Evolutionary conservation across 2,888 invertebrate species (phyloP).

Genomic region (Adela reaumurella): DNA sequence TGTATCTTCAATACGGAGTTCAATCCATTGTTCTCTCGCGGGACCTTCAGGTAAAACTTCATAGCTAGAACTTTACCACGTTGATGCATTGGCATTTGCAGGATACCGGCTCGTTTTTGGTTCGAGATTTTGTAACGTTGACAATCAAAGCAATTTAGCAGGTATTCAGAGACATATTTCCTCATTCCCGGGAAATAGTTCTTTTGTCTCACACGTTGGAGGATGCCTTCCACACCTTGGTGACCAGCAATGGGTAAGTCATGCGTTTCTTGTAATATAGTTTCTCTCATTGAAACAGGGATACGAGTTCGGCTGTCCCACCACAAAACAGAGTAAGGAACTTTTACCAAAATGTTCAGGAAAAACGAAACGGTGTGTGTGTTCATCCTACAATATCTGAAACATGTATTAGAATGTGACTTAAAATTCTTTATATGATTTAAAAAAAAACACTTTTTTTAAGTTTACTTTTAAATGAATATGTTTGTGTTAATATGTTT

Average conservation of each 20-base stretch:
- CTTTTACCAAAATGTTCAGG: no score
- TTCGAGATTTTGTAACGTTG: background rate
- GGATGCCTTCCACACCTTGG: background rate
- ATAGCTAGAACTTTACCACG: background rate
- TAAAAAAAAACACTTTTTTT: no score
- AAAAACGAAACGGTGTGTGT: no score
- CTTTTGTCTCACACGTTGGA: background rate
- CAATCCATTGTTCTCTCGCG: constrained; percentile 6
- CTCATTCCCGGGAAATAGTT: background rate
- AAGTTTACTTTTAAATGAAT: no score
- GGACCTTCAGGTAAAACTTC: constrained; percentile 5
- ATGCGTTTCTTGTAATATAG: background rate
- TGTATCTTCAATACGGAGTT: constrained; percentile 7
- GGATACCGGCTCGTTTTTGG: background rate
- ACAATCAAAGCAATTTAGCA: background rate
- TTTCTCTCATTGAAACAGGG: background rate
- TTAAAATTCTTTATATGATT: no score
- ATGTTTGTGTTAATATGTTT: no score
- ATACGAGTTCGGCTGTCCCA: constrained; percentile 3
- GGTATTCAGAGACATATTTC: background rate
- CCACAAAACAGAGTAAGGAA: no score
- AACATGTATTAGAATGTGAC: no score
- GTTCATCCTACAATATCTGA: no score
- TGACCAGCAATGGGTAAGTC: background rate
- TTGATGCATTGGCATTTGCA: background rate